Evolutionary conservation across 1,140 invertebrate species (phyloP), one percentile per base, ranked within the genome.

Genomic region (Drosophila miranda): DNA sequence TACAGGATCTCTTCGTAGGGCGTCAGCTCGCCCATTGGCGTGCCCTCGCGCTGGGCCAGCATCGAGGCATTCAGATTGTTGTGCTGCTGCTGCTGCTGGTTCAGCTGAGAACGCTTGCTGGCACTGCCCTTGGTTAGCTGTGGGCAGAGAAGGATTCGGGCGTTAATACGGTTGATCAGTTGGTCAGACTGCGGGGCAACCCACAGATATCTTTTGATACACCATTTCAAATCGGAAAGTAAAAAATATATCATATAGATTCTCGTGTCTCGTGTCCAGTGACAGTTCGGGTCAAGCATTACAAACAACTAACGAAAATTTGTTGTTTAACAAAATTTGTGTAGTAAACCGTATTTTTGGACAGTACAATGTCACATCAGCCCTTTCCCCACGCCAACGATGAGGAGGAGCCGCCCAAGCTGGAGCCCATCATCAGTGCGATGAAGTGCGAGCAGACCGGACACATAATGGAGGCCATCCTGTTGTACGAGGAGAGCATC

Each of bases 1-100:
- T 97, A 95, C 26, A 95, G 92, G 43, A 97, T 92, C 91, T 97
- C 96, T 91, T 97, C 96, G 50, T 93, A 93, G 61, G 95, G 93
- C 41, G 94, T 94, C 71, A 94, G 93, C 69, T 95, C 95, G 56
- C 94, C 93, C 78, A 93, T 92, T 41, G 94, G 94, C 53, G 94
- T 95, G 49, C 93, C 92, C 78, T 95, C 94, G 90, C 94, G 94
- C 38, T 89, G 88, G 19, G 68, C 63, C 14, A 89, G 19, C 58
- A 91, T 71, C 6, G 89, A 89, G 34, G 56, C 63, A 41, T 91
- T 88, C 56, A 89, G 59, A 58, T 89, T 82, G 51, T 80, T 75
- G 9, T 73, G 46, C 8, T 66, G 58, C 49, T n/a, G n/a, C n/a
- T 74, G 67, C 34, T 52, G 79, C 30, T 67, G 79, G 38, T 83